These are phyloP conservation scores for Leptobrachium ailaonicum DNA, from an alignment of 2,113 vertebrate species.

Conservation along the genomic window DNA sequence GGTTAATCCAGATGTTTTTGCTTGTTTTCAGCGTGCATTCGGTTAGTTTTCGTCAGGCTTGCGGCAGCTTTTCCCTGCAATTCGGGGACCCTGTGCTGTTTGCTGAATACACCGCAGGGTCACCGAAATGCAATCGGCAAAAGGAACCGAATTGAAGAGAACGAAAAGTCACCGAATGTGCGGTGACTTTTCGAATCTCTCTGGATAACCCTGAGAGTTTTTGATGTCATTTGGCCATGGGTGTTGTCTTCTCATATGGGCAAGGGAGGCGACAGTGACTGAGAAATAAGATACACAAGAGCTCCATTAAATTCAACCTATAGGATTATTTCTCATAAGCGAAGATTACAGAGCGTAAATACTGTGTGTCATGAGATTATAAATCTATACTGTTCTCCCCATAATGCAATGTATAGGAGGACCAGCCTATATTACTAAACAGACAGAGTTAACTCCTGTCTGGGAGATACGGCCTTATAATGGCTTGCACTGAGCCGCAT, in stretches of 20 bases:
- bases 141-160: too few relatives aligned
- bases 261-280: not conserved
- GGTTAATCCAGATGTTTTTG: too few relatives aligned
- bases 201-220: too few relatives aligned
- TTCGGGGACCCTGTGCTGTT: too few relatives aligned
- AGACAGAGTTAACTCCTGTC: not conserved
- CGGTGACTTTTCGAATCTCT: too few relatives aligned
- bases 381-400: conserved; percentile 39
- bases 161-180: too few relatives aligned
- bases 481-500: not conserved
- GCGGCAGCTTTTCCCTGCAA: too few relatives aligned
- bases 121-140: too few relatives aligned
- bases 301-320: conserved; percentile 2
- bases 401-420: conserved; percentile 8
- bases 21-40: too few relatives aligned
- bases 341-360: conserved; percentile 38
- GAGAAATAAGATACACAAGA: not conserved
- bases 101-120: too few relatives aligned
- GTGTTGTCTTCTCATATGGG: conserved; percentile 12
- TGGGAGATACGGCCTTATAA: not conserved
- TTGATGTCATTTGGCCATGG: not conserved
- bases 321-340: conserved; percentile 31
- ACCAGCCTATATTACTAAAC: not conserved
- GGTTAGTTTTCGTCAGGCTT: too few relatives aligned
- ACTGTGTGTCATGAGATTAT: conserved; percentile 35